These are phyloP conservation scores for Bombus impatiens DNA, from an alignment of 1,140 invertebrate genomes.

Conservation along the genomic window DNA sequence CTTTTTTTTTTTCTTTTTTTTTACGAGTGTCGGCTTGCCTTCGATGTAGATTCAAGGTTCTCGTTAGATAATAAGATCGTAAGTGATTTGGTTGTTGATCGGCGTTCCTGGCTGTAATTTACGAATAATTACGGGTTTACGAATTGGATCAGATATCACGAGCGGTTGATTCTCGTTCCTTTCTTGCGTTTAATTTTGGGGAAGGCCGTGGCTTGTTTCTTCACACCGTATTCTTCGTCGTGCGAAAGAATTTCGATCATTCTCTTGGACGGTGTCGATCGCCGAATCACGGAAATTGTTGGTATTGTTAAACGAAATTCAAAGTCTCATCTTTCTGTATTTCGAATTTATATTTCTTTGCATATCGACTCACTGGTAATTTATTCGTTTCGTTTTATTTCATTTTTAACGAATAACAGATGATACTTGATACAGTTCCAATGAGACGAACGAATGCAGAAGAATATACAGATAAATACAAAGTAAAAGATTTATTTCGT, in stretches of 20 bases:
- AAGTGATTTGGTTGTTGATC: neutral
- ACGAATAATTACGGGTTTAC: neutral
- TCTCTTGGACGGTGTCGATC: neutral
- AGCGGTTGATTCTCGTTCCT: neutral
- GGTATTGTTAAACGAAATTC: neutral
- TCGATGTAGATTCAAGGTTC: neutral
- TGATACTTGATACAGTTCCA: no score
- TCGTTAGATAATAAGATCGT: neutral
- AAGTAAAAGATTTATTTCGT: neutral
- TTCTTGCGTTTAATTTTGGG: neutral
- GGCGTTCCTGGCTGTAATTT: neutral
- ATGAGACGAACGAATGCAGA: neutral
- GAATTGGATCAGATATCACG: neutral
- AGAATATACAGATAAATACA: neutral
- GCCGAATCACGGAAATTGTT: neutral
- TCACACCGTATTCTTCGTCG: neutral
- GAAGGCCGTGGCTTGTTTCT: neutral
- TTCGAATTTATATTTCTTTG: no score
- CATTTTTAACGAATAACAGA: no score
- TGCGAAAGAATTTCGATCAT: neutral
- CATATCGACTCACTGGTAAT: rapidly evolving
- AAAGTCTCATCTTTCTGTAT: neutral
- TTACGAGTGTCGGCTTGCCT: neutral
- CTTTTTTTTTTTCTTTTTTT: rapidly evolving
- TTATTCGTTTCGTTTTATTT: no score